These are phyloP conservation scores for Thaumatotibia leucotreta DNA, from an alignment of 1,140 invertebrate genomes.

Conservation along the genomic window DNA sequence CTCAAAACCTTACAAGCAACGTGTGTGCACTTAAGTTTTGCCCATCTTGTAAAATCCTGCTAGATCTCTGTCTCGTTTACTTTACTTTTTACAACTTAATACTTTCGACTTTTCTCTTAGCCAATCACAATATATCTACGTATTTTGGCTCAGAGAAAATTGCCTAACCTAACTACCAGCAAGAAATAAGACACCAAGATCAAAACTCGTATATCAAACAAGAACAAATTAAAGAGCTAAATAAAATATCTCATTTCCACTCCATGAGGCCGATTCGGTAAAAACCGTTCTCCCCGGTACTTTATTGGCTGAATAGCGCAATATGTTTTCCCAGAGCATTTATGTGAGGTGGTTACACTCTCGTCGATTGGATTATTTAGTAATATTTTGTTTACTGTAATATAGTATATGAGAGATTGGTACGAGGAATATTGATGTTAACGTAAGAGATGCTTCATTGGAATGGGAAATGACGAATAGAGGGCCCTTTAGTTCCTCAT, in stretches of 20 bases:
- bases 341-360: not conserved
- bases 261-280: not conserved
- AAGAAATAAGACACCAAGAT: not conserved
- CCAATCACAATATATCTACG: too few species aligned
- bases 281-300: not conserved
- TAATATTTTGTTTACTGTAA: not conserved
- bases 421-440: not conserved
- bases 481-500: not conserved
- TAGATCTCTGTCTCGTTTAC: too few species aligned
- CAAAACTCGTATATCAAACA: not conserved
- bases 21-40: too few species aligned
- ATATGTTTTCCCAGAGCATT: not conserved
- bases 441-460: not conserved
- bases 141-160: too few species aligned
- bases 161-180: not conserved
- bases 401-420: not conserved
- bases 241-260: conserved; percentile 9
- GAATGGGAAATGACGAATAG: not conserved
- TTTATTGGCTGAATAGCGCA: not conserved
- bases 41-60: too few species aligned
- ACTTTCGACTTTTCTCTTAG: too few species aligned
- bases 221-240: not conserved
- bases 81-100: too few species aligned
- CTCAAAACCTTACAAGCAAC: too few species aligned
- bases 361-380: not conserved